Evolutionary conservation across 2,797 vertebrate species (phyloP).

Genomic region (Emys orbicularis): DNA sequence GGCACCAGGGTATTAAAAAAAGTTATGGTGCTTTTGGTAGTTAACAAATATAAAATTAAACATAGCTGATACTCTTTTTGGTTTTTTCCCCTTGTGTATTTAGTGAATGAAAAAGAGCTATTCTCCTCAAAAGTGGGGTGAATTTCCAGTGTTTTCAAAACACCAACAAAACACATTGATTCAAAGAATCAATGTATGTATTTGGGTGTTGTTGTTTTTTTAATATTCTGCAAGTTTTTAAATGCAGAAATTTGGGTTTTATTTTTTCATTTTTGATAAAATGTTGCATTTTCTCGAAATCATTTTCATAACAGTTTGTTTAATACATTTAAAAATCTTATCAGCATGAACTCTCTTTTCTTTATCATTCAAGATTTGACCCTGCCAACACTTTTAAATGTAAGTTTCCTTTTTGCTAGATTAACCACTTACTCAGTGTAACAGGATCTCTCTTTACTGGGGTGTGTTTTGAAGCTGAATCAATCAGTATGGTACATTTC

Average conservation of each 20-base stretch:
- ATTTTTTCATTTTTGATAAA: slow-evolving; percentile 3
- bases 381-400: slow-evolving; percentile 12
- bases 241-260: neutral
- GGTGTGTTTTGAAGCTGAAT: neutral
- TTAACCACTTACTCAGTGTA: neutral
- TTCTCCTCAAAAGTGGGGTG: neutral
- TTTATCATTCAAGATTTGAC: neutral
- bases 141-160: neutral
- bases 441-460: neutral
- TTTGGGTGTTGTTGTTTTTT: neutral
- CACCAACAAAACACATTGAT: neutral
- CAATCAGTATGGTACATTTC: slow-evolving; percentile 5
- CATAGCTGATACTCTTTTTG: slow-evolving; percentile 14
- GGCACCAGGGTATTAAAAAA: slow-evolving; percentile 87
- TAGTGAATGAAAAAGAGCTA: neutral
- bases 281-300: too few species aligned
- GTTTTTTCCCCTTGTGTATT: neutral
- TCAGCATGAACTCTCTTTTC: neutral
- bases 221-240: neutral
- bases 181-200: neutral
- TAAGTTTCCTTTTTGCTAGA: slow-evolving; percentile 25
- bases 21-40: slow-evolving; percentile 26
- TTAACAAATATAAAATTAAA: slow-evolving; percentile 60
- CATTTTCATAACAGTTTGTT: neutral
- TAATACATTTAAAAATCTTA: neutral